Base-by-base conservation (phyloP, 2,797 vertebrate species). In the Spea hammondii region DNA sequence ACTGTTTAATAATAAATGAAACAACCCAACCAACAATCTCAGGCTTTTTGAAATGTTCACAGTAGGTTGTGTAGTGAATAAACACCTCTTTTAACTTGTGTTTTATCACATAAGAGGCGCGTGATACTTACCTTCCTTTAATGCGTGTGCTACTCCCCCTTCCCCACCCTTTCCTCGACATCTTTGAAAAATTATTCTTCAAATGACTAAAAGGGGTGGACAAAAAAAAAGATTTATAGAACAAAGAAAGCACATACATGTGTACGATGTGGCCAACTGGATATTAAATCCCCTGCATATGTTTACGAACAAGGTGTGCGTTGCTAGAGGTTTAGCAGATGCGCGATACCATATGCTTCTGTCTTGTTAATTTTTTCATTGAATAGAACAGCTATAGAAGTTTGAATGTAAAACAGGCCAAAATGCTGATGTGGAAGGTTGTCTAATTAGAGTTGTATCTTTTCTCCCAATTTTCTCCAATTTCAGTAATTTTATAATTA, bases 341-440 rank as follows among this genome's bases (percentile, higher is more conserved):
- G 80, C 50, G 70, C 70, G 5, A 32, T 70, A 70, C 80, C 80
- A 77, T 77, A 82, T 82, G 80, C 77, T 77, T 77, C 80, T 82
- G 75, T 77, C 80, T 73, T 51, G 75, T 71, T 77, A 82, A 82
- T 82, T 82, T 65, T 82, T 82, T 78, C 75, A 82, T 70, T 82
- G 75, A 78, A 73, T 70, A 74, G 70, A 69, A 49, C 70, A 62
- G 70, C 67, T 50, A 82, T 82, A 82, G 80, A 82, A 77, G 75
- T 82, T 69, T 77, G 75, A 74, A 82, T 73, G 70, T 70, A 82
- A 82, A 78, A 72, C 69, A 82, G 70, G 32, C 64, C 65, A 82
- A 82, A 82, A 77, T 82, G 80, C 80, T 82, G 80, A 82, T 82
- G 80, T 77, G 80, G 70, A 82, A 74, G 50, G 54, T 72, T 77